Evolutionary conservation across 2,797 vertebrate genomes (phyloP).

Genomic region (Myotis findleyi): DNA sequence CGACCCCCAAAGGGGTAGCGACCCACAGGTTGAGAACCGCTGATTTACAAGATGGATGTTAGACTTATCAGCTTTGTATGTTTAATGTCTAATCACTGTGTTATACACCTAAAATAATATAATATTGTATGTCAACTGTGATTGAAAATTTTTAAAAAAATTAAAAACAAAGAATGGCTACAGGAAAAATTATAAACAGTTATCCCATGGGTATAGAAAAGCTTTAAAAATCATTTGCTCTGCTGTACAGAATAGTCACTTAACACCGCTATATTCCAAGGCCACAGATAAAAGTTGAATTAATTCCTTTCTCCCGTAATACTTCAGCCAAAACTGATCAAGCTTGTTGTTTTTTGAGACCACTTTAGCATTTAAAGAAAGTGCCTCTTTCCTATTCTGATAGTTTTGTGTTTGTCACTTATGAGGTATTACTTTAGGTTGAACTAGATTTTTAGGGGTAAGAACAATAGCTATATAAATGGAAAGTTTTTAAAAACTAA

Average conservation of each 20-base stretch:
- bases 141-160: background rate
- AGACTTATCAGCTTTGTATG: background rate
- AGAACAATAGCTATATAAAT: constrained; percentile 4
- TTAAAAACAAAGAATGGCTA: background rate
- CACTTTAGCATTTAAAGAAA: background rate
- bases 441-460: background rate
- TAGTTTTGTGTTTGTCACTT: background rate
- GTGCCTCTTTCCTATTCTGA: background rate
- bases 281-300: background rate
- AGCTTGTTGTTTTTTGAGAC: background rate
- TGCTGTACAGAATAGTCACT: background rate
- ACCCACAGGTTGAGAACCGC: too few relatives aligned
- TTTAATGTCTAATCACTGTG: background rate
- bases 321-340: background rate
- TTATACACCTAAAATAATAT: background rate
- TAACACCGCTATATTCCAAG: background rate
- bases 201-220: background rate
- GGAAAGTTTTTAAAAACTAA: background rate
- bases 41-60: background rate
- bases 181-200: constrained; percentile 17
- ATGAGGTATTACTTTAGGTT: background rate
- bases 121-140: background rate
- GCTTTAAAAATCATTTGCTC: constrained; percentile 34
- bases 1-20: too few relatives aligned
- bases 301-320: background rate